These are phyloP conservation scores for Pomacea maculata DNA, from an alignment of 1,140 invertebrate species.

Conservation along the genomic window DNA sequence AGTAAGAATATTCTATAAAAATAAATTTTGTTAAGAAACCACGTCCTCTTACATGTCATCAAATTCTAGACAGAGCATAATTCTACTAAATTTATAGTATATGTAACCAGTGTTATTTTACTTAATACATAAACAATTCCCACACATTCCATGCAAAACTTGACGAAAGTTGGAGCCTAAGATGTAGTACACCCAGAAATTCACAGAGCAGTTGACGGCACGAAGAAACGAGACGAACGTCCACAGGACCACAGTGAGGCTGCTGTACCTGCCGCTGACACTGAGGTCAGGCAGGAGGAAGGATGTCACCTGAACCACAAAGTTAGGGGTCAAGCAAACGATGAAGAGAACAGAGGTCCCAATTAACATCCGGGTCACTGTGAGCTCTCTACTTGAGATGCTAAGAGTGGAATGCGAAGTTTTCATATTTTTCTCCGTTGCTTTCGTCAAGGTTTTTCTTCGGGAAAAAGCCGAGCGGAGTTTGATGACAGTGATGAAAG, in stretches of 20 bases:
- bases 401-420: too few relatives aligned
- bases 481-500: slow-evolving; percentile 8
- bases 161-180: slow-evolving; percentile 3
- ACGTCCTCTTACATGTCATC: too few relatives aligned
- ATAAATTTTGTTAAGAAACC: too few relatives aligned
- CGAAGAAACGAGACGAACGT: not conserved
- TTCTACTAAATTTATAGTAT: too few relatives aligned
- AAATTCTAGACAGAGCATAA: too few relatives aligned
- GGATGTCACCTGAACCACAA: slow-evolving; percentile 2
- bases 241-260: not conserved
- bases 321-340: slow-evolving; percentile 14
- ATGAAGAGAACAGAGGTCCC: slow-evolving; percentile 13
- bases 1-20: too few relatives aligned
- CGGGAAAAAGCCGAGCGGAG: not conserved
- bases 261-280: not conserved
- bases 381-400: not conserved
- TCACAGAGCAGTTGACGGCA: slow-evolving; percentile 14
- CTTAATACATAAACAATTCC: not conserved
- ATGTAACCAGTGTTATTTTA: too few relatives aligned
- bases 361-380: slow-evolving; percentile 16
- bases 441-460: not conserved
- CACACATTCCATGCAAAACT: not conserved
- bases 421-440: too few relatives aligned
- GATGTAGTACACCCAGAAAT: slow-evolving; percentile 3
- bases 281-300: not conserved